phyloP scores from a whole-genome alignment of 2,797 vertebrate genomes.

The Paguma larvata region DNA sequence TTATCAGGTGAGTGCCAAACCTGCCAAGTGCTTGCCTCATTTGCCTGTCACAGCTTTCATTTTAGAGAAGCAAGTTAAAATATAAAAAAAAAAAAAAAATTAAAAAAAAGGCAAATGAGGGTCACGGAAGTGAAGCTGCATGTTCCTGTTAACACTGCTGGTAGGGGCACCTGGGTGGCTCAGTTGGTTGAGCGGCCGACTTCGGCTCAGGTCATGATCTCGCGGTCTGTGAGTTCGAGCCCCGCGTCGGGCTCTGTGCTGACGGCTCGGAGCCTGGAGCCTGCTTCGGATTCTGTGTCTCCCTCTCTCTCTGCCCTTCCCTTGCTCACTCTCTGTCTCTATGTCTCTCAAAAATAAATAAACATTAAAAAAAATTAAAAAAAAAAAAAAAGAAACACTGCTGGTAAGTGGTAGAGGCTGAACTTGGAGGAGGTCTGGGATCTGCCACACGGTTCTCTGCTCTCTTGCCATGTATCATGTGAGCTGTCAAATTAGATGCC shows the following conservation, averaged over 20 bases:
- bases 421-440: neutral
- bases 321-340: too few species aligned
- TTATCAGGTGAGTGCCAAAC: neutral
- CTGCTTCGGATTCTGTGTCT: too few species aligned
- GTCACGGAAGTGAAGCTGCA: neutral
- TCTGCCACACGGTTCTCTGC: neutral
- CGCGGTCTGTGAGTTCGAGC: too few species aligned
- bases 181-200: too few species aligned
- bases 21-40: neutral
- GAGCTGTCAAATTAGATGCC: neutral
- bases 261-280: too few species aligned
- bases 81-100: neutral
- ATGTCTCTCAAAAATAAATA: too few species aligned
- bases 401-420: neutral
- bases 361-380: too few species aligned
- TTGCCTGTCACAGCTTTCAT: neutral
- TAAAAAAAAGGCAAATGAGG: neutral
- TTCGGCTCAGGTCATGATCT: too few species aligned
- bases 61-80: constrained; percentile 8
- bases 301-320: too few species aligned
- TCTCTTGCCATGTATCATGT: neutral
- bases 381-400: too few species aligned
- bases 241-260: too few species aligned
- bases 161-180: too few species aligned
- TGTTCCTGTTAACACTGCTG: neutral